Base-by-base conservation (phyloP, 2,113 vertebrate genomes). In the Carollia perspicillata region DNA sequence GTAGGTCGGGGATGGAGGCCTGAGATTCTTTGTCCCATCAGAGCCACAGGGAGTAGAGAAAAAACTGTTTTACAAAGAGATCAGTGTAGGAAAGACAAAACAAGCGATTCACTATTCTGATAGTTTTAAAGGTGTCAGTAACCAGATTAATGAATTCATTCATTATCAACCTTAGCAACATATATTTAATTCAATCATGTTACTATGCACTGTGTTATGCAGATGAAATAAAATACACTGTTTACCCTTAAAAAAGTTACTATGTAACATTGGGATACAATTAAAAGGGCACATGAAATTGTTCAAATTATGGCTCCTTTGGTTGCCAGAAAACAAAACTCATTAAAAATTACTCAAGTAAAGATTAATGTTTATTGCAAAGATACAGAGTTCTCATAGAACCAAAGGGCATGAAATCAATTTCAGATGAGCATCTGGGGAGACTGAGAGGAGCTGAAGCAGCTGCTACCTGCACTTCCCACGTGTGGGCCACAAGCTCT, bases 311-410 rank as follows among this genome's bases (percentile, higher is more conserved):
- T 91, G 78, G 37, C 51, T 94, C 55, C 92, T 95, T 94, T 93
- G 74, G 86, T 85, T 94, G 84, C 68, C 79, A 89, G 92, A 89
- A 92, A 94, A 83, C 23, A 77, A 91, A 92, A 89, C 44, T 75
- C 78, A 71, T 88, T 95, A 74, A 84, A 23, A 96, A 92, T 93
- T 92, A 89, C 30, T 96, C 42, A 42, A 79, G 60, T 78, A 80
- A 85, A 89, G 40, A 94, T 68, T 4, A 11, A 16, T 86, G 22
- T 79, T 95, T 68, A 87, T 75, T 89, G 60, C 63, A 74, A 96
- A 47, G 53, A 84, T 69, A 30, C 26, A 84, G 47, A 40, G 42
- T 44, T 93, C 23, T 81, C 58, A 13, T 14, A 79, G 71, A 93
- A 42, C 63, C 85, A 83, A 72, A 95, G 80, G 69, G 79, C 53